A percentile compares a stretch with the other conserved stretches of the same genome.
These are phyloP conservation scores for Meandrina meandrites DNA, from an alignment of 92 coral and sea anemone species.

Conservation along the genomic window DNA sequence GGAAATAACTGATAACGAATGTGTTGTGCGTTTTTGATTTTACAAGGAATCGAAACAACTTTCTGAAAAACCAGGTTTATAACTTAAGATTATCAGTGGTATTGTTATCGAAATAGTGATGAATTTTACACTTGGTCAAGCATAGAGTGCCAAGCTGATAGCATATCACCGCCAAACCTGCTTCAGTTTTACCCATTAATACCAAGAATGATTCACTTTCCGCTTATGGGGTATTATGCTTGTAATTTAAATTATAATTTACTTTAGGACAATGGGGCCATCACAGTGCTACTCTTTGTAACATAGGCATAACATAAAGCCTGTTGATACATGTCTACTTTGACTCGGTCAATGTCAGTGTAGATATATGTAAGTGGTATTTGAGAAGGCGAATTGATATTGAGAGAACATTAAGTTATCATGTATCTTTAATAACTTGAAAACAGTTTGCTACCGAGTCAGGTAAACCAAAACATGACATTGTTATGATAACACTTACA, in stretches of 20 bases:
- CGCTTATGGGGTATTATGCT: neutral
- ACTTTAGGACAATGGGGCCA: neutral
- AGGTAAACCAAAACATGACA: slow-evolving; percentile 8
- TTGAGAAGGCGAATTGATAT: neutral
- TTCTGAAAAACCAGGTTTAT: slow-evolving; percentile 7
- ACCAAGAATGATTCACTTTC: neutral
- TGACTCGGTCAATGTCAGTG: neutral
- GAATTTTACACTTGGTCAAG: neutral
- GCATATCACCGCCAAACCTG: neutral
- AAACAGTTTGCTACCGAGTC: slow-evolving; percentile 25
- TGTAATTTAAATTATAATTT: neutral
- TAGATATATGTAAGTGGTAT: neutral
- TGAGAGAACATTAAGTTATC: slow-evolving; percentile 18
- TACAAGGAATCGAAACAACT: neutral
- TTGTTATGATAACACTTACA: neutral
- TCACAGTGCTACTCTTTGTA: neutral
- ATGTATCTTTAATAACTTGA: slow-evolving; percentile 38
- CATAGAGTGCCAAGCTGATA: neutral
- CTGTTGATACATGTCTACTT: neutral
- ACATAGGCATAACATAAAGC: neutral
- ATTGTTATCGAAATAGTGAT: neutral
- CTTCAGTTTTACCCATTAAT: neutral
- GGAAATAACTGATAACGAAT: neutral
- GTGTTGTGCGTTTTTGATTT: neutral
- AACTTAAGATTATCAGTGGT: neutral